phyloP scores from a whole-genome alignment of 2,888 invertebrate genomes.

The Pseudococcus longispinus region DNA sequence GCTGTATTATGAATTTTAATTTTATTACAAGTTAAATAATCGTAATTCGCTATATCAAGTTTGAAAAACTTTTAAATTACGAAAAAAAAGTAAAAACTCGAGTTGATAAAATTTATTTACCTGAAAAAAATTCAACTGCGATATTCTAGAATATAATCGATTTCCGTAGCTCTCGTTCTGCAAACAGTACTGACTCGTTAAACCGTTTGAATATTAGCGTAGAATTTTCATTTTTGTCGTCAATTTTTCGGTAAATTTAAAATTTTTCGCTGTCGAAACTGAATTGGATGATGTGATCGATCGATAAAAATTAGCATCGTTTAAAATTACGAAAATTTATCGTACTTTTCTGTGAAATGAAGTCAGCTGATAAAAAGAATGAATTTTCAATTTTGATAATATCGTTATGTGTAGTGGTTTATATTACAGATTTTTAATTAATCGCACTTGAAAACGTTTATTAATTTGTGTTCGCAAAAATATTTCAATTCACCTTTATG shows the following conservation, averaged over 20 bases:
- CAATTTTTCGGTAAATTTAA: not conserved
- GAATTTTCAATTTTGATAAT: slow-evolving; percentile 46
- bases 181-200: not conserved
- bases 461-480: not conserved
- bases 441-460: not conserved
- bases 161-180: not conserved
- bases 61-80: not conserved
- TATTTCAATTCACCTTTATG: not conserved
- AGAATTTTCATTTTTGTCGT: not conserved
- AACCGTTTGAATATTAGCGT: not conserved
- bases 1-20: not conserved
- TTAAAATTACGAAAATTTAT: not conserved
- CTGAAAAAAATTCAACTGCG: not conserved
- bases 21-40: not conserved
- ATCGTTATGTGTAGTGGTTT: slow-evolving; percentile 26
- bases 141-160: not conserved
- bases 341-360: not conserved
- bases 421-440: not conserved
- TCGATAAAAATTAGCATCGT: not conserved
- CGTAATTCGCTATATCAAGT: not conserved
- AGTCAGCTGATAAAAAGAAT: slow-evolving; percentile 29
- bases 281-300: not conserved
- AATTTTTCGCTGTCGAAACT: not conserved
- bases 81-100: not conserved
- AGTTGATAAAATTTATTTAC: not conserved